A percentile compares a stretch with the other conserved stretches of the same genome.
Conservation (phyloP, 1,140 invertebrate genomes). For the Leptopilina clavipes region DNA sequence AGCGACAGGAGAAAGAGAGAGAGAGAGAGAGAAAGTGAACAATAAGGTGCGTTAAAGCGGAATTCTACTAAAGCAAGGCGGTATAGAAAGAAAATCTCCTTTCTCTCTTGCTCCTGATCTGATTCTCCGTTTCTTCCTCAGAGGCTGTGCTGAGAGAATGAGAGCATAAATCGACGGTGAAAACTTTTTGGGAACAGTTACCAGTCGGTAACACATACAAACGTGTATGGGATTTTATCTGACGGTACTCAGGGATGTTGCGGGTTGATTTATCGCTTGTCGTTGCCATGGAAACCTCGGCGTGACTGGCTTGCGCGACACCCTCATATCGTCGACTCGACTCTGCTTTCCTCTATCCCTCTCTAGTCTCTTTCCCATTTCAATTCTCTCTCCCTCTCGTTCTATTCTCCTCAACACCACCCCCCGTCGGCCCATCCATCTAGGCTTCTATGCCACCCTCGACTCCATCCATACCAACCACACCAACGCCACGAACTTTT, state of each 20-base stretch:
- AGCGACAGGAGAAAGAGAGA: neutral
- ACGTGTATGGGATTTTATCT: slow-evolving; percentile 66
- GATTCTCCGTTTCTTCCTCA: slow-evolving; percentile 18
- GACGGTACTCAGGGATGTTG: slow-evolving; percentile 69
- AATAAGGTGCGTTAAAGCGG: slow-evolving; percentile 27
- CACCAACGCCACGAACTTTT: slow-evolving; percentile 30
- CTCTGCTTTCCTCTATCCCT: slow-evolving; percentile 37
- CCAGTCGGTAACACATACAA: slow-evolving; percentile 59
- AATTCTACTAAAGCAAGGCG: neutral
- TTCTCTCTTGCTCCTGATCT: neutral
- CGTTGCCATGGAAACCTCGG: slow-evolving; percentile 72
- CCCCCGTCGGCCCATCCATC: slow-evolving; percentile 31
- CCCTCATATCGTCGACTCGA: slow-evolving; percentile 65
- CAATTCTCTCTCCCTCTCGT: neutral
- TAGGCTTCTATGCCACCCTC: slow-evolving; percentile 36
- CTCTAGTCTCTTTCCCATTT: slow-evolving; percentile 26
- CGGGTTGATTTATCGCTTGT: slow-evolving; percentile 73
- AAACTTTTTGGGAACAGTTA: slow-evolving; percentile 63
- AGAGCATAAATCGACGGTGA: slow-evolving; percentile 60
- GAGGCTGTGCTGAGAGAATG: slow-evolving; percentile 41
- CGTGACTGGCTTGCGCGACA: slow-evolving; percentile 73
- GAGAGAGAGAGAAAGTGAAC: neutral
- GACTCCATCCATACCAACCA: slow-evolving; percentile 28
- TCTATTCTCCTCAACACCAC: neutral
- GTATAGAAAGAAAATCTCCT: slow-evolving; percentile 4